Evolutionary conservation across 2,113 vertebrate genomes (phyloP).

Genomic region (Amphilophus citrinellus): DNA sequence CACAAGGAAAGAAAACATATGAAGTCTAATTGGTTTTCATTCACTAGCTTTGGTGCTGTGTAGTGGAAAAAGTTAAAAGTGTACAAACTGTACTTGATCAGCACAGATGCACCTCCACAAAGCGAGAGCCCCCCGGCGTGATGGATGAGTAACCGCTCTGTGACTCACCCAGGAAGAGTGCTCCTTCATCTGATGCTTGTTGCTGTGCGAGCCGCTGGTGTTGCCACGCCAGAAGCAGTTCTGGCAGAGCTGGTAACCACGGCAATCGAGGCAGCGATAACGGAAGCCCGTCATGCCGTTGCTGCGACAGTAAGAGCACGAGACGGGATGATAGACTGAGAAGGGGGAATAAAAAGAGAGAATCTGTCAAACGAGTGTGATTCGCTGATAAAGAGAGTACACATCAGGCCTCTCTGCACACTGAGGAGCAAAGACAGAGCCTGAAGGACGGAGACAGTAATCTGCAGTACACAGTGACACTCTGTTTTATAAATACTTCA

Average conservation of each 20-base stretch:
- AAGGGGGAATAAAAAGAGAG: neutral
- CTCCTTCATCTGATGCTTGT: conserved; percentile 99
- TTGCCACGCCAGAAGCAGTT: conserved; percentile 95
- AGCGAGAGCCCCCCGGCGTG: conserved; percentile 36
- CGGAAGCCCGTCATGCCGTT: conserved; percentile 95
- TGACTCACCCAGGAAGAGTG: conserved; percentile 94
- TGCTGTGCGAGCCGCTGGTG: conserved; percentile 90
- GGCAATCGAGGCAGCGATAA: conserved; percentile 97
- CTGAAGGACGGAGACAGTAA: too few relatives aligned
- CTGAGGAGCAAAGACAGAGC: too few relatives aligned
- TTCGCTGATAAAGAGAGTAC: neutral
- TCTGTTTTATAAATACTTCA: too few relatives aligned
- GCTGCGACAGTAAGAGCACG: conserved; percentile 91
- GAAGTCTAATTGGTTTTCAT: neutral
- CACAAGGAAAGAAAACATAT: neutral
- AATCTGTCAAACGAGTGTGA: neutral
- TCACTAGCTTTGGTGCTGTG: neutral
- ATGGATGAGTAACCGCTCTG: neutral
- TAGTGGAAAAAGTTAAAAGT: neutral
- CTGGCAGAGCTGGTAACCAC: conserved; percentile 96
- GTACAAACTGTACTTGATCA: neutral
- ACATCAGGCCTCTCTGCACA: neutral
- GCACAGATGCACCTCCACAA: neutral
- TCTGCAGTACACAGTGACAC: too few relatives aligned
- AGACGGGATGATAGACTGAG: conserved; percentile 92